Evolutionary conservation across 2,113 vertebrate species (phyloP), one percentile per base, ranked within the genome.

Genomic region (Arothron firmamentum): DNA sequence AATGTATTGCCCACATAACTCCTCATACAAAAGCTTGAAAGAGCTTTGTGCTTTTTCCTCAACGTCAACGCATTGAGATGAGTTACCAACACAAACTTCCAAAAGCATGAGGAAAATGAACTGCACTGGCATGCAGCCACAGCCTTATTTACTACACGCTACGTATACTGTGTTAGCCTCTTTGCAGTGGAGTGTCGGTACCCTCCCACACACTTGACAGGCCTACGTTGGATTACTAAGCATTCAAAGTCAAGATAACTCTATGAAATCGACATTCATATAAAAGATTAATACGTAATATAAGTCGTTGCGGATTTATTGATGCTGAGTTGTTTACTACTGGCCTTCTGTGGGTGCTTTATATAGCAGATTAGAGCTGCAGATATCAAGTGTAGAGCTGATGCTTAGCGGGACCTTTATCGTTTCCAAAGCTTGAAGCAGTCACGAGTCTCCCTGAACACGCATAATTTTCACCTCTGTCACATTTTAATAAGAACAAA

Each of bases 401-500:
- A 38, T 9, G 34, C 34, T 60, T 63, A 78, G 57, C 42, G 66
- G 38, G 54, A 58, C 15, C 49, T 59, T 58, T 62, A 75, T 78
- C 47, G 65, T 58, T 45, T 47, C 59, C 67, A 42, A 54, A 61
- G 60, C 57, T 55, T 23, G 14, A 19, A 56, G 49, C 23, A 46
- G 63, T 69, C 62, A 67, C 17, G 45, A 73, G 54, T 67, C 47
- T 66, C 34, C 50, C 65, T n/a, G 13, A 72, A 68, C 15, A 51
- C 12, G 43, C 17, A 46, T 58, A 20, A 62, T 76, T 75, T 56
- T 77, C 70, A 66, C 59, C 62, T 75, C 67, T 68, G 67, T 69
- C 77, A 62, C 60, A 73, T 85, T 78, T 67, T 64, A 86, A 83
- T 83, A 85, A 82, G 52, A 58, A 38, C 63, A 59, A 65, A 80